These are phyloP conservation scores for Lasioglossum oenotherae DNA, from an alignment of 2,888 invertebrate genomes.

Conservation along the genomic window DNA sequence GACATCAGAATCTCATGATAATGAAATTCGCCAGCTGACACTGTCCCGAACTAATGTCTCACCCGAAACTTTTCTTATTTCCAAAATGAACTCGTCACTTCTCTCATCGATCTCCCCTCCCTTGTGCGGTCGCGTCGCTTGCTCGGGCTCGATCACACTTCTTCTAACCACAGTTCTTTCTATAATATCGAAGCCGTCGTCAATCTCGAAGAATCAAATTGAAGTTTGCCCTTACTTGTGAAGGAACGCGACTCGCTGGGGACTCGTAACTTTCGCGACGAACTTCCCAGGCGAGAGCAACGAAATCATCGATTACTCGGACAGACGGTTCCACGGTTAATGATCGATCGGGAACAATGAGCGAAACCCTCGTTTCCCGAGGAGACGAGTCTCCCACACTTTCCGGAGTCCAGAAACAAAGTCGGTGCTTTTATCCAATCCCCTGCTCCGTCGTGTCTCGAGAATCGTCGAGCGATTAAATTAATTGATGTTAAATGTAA, in stretches of 20 bases:
- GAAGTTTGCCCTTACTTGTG: conserved; percentile 58
- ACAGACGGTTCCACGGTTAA: conserved; percentile 33
- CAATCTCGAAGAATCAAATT: conserved; percentile 69
- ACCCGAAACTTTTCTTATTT: conserved; percentile 68
- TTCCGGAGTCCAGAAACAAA: background rate
- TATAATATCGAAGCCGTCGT: conserved; percentile 41
- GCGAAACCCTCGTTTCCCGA: conserved; percentile 19
- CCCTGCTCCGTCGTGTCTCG: background rate
- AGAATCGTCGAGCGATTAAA: conserved; percentile 42
- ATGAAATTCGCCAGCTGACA: conserved; percentile 68
- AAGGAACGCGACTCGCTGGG: conserved; percentile 36
- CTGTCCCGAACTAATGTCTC: conserved; percentile 37
- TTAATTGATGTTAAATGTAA: conserved; percentile 31
- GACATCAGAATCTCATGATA: conserved; percentile 44
- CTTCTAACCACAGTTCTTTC: conserved; percentile 6
- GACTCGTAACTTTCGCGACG: conserved; percentile 46
- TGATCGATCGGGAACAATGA: conserved; percentile 33
- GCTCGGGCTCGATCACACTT: conserved; percentile 5
- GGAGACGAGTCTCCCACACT: background rate
- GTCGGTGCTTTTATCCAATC: background rate
- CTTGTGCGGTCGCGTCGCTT: background rate
- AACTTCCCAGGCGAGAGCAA: conserved; percentile 35
- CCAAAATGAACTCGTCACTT: conserved; percentile 68
- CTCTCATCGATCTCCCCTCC: conserved; percentile 58
- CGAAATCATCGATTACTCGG: conserved; percentile 47